A percentile compares a stretch with the other conserved stretches of the same genome.
Evolutionary conservation across 2,113 vertebrate genomes (phyloP).

Genomic region (Vimba vimba): DNA sequence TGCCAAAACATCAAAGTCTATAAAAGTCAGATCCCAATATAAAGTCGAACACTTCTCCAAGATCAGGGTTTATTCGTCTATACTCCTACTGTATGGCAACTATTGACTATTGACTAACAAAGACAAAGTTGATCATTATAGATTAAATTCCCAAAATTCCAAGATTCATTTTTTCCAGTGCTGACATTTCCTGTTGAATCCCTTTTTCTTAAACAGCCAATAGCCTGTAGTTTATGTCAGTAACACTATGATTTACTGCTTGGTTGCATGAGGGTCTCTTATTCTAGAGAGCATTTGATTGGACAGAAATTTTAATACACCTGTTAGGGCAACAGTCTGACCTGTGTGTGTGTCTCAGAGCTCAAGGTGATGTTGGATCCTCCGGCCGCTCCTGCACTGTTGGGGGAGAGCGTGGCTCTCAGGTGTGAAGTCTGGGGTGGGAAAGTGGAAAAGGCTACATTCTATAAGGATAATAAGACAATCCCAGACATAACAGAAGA

Average conservation of each 20-base stretch:
- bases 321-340: background rate
- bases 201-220: background rate
- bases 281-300: too few species aligned
- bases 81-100: too few species aligned
- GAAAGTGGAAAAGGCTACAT: fast-evolving
- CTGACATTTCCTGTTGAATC: background rate
- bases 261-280: background rate
- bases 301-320: too few species aligned
- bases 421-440: slow-evolving; percentile 50
- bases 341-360: slow-evolving; percentile 48
- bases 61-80: too few species aligned
- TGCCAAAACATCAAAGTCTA: too few species aligned
- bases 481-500: fast-evolving
- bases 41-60: too few species aligned
- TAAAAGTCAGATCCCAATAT: too few species aligned
- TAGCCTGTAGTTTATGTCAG: background rate
- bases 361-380: slow-evolving; percentile 51
- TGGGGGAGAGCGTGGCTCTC: slow-evolving; percentile 54
- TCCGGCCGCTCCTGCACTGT: slow-evolving; percentile 30
- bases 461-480: fast-evolving
- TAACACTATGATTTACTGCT: background rate
- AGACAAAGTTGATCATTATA: too few species aligned
- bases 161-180: background rate
- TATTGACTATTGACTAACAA: too few species aligned
- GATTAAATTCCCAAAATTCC: too few species aligned